These are phyloP conservation scores for Hiodon alosoides DNA, from an alignment of 2,113 vertebrate species.

Conservation along the genomic window DNA sequence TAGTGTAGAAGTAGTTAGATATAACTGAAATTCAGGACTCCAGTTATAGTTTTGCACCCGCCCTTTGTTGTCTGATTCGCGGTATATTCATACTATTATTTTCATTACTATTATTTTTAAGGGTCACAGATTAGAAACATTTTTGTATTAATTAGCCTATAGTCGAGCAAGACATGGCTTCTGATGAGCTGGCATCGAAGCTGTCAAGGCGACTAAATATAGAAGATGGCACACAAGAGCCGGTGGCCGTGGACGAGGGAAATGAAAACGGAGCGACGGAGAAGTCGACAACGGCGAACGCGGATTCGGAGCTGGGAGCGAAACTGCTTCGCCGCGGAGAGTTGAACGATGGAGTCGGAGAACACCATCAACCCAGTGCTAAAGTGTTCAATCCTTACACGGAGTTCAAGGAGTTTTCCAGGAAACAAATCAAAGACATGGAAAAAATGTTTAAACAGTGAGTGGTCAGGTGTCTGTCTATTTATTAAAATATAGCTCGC, in stretches of 20 bases:
- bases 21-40: no score
- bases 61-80: no score
- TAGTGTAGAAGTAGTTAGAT: no score
- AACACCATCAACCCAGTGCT: slow-evolving; percentile 66
- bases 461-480: slow-evolving; percentile 47
- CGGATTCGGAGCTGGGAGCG: slow-evolving; percentile 70
- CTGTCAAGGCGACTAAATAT: slow-evolving; percentile 74
- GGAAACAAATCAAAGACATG: slow-evolving; percentile 92
- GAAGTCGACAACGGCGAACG: slow-evolving; percentile 51
- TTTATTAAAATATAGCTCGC: no score
- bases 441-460: slow-evolving; percentile 87
- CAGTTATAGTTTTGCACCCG: no score
- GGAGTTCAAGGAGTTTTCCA: slow-evolving; percentile 93
- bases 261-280: slow-evolving; percentile 34
- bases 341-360: slow-evolving; percentile 67
- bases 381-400: slow-evolving; percentile 84
- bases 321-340: slow-evolving; percentile 70
- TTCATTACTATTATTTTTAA: no score
- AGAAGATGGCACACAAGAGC: slow-evolving; percentile 56
- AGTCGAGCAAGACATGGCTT: slow-evolving; percentile 60
- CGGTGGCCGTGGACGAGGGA: slow-evolving; percentile 47
- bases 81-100: no score
- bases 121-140: no score
- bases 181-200: slow-evolving; percentile 74
- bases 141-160: no score